Evolutionary conservation across 2,888 invertebrate species (phyloP), one percentile per base, ranked within the genome.

Genomic region (Sepiola atlantica): DNA sequence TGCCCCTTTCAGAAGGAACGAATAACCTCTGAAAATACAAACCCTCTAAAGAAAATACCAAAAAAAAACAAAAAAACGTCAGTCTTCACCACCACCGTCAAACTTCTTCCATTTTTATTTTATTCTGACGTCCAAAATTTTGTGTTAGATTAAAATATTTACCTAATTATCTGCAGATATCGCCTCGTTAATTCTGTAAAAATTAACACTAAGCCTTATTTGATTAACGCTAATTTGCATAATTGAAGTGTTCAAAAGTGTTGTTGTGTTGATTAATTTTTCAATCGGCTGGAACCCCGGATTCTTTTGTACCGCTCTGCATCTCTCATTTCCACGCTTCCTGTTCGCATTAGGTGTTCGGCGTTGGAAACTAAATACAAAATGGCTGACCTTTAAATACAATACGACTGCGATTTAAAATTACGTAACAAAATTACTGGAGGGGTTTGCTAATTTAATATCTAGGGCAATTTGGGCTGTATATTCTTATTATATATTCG

Each of bases 141-240:
- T 77, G 77, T 77, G 77, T 77, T 77, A 77, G 77, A 77, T 77
- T 77, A 77, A 77, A 77, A 77, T 77, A 77, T 77, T 77, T 77
- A 77, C 77, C 77, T 18, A 77, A 77, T 77, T 77, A 77, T 77
- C 77, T 14, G n/a, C n/a, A 1, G 77, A 77, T 77, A 77, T 77
- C 77, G 77, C n/a, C 77, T n/a, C n/a, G n/a, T n/a, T 77, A 77
- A 77, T 77, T 77, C n/a, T 77, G 77, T 77, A 77, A n/a, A 77
- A 77, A 77, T 77, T 77, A 77, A 77, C 77, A 77, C 77, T 77
- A n/a, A 77, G 77, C 77, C 77, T 77, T 77, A 77, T 77, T 77
- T 77, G 77, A 77, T 77, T 77, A 77, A n/a, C 77, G 77, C n/a
- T 77, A 77, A 77, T 77, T 77, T 77, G n/a, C 77, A 77, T 77